These are phyloP conservation scores for Masticophis lateralis DNA, from an alignment of 2,797 vertebrate species.

Conservation along the genomic window DNA sequence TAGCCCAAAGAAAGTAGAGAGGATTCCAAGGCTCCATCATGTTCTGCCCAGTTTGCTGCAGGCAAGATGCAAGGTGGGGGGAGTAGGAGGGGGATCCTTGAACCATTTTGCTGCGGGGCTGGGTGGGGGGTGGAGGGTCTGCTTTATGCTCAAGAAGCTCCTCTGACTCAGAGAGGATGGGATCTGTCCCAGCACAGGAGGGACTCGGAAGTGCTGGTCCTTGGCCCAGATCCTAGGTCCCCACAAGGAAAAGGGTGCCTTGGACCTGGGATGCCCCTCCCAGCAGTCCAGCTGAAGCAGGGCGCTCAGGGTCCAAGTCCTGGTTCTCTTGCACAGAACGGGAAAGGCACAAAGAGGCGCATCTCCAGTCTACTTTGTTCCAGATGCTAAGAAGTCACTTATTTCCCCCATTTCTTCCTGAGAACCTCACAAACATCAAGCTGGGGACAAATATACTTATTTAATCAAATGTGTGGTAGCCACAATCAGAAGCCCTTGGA, in stretches of 20 bases:
- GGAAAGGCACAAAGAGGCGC: neutral
- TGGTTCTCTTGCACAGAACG: neutral
- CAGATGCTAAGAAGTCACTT: neutral
- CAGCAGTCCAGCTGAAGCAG: neutral
- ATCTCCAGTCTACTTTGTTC: neutral
- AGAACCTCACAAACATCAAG: neutral
- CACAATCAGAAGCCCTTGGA: neutral
- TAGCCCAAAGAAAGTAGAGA: slow-evolving; percentile 67
- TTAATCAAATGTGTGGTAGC: neutral
- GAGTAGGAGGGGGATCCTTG: slow-evolving; percentile 2
- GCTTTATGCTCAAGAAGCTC: neutral
- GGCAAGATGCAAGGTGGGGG: slow-evolving; percentile 33
- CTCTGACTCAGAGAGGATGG: neutral
- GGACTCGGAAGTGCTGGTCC: neutral
- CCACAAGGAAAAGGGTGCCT: neutral
- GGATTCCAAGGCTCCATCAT: slow-evolving; percentile 41
- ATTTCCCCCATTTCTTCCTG: neutral
- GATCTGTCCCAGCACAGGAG: neutral
- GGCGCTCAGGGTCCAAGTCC: neutral
- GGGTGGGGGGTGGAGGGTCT: no score
- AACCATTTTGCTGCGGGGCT: neutral
- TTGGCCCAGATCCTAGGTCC: neutral
- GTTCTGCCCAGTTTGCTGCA: slow-evolving; percentile 25
- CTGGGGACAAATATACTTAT: neutral
- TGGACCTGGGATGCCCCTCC: neutral